These are phyloP conservation scores for Terrapene triunguis DNA, from an alignment of 2,113 vertebrate genomes.

Conservation along the genomic window DNA sequence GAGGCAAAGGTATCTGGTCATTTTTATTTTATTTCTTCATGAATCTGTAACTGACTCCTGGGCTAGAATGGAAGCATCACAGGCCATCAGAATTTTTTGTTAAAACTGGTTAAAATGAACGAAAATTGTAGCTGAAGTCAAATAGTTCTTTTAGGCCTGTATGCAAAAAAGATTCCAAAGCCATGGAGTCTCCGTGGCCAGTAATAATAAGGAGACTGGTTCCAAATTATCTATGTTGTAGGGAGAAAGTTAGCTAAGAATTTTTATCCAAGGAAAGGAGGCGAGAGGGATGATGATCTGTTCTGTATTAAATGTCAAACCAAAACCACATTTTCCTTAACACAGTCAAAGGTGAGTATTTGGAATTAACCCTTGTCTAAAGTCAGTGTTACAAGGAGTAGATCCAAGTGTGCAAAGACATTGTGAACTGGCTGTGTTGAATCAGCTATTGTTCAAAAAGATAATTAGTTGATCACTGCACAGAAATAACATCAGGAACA, in stretches of 20 bases:
- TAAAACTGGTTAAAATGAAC: not conserved
- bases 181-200: fast-evolving
- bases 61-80: not conserved
- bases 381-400: not conserved
- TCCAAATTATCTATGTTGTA: not conserved
- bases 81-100: not conserved
- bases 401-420: not conserved
- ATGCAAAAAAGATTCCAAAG: not conserved
- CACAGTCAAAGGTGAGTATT: not conserved
- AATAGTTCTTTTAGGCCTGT: not conserved
- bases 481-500: not conserved
- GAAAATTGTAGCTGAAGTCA: not conserved
- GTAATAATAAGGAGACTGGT: not conserved
- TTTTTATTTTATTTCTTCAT: not conserved
- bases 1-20: not conserved
- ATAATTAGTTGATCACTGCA: not conserved
- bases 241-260: not conserved
- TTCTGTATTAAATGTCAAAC: not conserved
- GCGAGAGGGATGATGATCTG: not conserved
- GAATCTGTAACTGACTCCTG: not conserved
- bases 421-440: not conserved
- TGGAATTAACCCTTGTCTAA: not conserved
- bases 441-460: not conserved
- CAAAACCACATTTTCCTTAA: not conserved
- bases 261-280: not conserved